Conservation (phyloP, 2,888 invertebrate species). For the Nematopogon swammerdamellus region DNA sequence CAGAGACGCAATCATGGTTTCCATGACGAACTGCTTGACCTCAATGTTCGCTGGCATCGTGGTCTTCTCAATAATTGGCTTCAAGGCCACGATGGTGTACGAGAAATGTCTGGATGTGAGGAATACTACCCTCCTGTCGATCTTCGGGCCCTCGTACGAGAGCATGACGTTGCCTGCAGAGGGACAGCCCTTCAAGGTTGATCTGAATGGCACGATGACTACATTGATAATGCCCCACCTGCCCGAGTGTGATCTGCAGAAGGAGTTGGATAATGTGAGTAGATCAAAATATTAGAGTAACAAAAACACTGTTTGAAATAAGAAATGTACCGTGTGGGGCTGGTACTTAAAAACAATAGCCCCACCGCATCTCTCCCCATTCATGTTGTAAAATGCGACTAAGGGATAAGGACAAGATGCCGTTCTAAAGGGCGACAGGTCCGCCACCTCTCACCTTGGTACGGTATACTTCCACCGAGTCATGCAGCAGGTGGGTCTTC, state of each 20-base stretch:
- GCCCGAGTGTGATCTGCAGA: conserved; percentile 77
- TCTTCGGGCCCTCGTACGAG: conserved; percentile 51
- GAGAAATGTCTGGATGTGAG: conserved; percentile 67
- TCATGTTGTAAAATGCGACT: too few relatives aligned
- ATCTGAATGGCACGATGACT: conserved; percentile 51
- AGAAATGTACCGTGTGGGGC: too few relatives aligned
- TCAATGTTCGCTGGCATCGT: conserved; percentile 97
- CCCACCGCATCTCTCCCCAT: too few relatives aligned
- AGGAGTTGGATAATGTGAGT: conserved; percentile 86
- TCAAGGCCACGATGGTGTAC: conserved; percentile 84
- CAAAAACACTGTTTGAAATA: too few relatives aligned
- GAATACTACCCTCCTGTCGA: conserved; percentile 56
- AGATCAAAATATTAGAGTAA: background rate
- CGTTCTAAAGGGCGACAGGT: too few relatives aligned
- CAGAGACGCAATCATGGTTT: conserved; percentile 89
- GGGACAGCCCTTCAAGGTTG: conserved; percentile 52
- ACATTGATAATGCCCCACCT: conserved; percentile 62
- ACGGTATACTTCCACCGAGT: too few relatives aligned
- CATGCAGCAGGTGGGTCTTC: too few relatives aligned
- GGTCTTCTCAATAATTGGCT: conserved; percentile 93
- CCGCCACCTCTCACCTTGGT: too few relatives aligned
- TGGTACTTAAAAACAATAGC: too few relatives aligned
- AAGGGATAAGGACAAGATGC: too few relatives aligned
- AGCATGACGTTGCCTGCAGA: conserved; percentile 51
- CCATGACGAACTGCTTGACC: conserved; percentile 89